Evolutionary conservation across 2,888 invertebrate genomes (phyloP), one percentile per base, ranked within the genome.

Genomic region (Lycaena phlaeas): DNA sequence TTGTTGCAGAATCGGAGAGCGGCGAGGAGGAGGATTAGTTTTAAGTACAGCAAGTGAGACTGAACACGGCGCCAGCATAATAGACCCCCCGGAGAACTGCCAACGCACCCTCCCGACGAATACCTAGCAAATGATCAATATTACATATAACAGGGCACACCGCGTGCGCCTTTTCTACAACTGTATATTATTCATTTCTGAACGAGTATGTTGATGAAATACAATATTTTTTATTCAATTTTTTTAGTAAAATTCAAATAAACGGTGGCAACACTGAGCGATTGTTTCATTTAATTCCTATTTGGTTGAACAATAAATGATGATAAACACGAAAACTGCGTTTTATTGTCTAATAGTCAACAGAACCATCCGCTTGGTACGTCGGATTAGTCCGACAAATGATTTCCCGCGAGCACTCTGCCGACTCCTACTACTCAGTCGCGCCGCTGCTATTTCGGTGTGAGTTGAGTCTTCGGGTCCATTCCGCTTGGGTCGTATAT

Each of bases 181-280:
- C 74, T 77, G 77, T 77, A 73, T 76, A 76, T 65, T 77, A 71
- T 76, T 77, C 74, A 73, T 77, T 78, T 77, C 77, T 75, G 75
- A 74, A 78, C 65, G 72, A 76, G 76, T 71, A 71, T 76, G 79
- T 79, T 81, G 77, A 75, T 70, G 69, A 76, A 81, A 81, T 76
- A 82, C 75, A 75, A 82, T 84, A 84, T 84, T 84, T 84, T 84
- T 81, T 84, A 84, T 84, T 82, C 82, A 79, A 82, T 78, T 82
- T 84, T 84, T 82, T 73, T 82, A 84, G 78, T 69, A 82, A 82
- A 84, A 81, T 76, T 70, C 59, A 60, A 82, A 76, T 81, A 82
- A 82, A 82, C 68, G 64, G 82, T 82, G 82, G 78, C 63, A 69
- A 82, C 82, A 82, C 76, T 60, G 68, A 38, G 25, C 38, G 36